Conservation (phyloP, 2,797 vertebrate genomes). For the Acrossocheilus fasciatus region DNA sequence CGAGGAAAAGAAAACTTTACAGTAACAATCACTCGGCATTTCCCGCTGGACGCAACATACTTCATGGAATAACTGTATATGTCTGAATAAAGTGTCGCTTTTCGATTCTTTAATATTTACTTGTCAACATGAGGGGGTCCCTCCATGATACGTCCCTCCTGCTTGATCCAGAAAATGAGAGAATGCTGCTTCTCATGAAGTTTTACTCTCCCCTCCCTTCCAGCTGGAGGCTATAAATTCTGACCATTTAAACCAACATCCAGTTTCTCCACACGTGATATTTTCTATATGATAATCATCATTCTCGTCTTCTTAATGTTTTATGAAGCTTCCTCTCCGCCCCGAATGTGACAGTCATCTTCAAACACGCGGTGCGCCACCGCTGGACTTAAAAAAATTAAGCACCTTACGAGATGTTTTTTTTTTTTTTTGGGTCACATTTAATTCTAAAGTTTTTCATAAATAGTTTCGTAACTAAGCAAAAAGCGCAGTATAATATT, state of each 20-base stretch:
- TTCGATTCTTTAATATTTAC: conserved; percentile 65
- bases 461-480: background rate
- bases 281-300: conserved; percentile 77
- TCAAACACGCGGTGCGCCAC: conserved; percentile 24
- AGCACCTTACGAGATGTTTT: background rate
- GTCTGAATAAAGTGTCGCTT: background rate
- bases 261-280: conserved; percentile 85
- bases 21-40: background rate
- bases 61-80: background rate
- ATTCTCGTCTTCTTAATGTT: conserved; percentile 63
- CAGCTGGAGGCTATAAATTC: conserved; percentile 72
- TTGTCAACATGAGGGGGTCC: conserved; percentile 70
- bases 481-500: background rate
- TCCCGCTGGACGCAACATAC: background rate
- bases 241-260: conserved; percentile 83
- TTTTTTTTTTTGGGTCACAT: background rate
- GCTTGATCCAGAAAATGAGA: conserved; percentile 76
- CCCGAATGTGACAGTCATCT: background rate
- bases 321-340: conserved; percentile 51
- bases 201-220: conserved; percentile 76
- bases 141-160: conserved; percentile 76
- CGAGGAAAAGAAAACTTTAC: conserved; percentile 10
- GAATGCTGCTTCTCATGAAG: conserved; percentile 76
- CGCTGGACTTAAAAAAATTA: background rate
- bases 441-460: background rate